Base-by-base conservation (phyloP, 64 coral and sea anemone species). In the Montipora efflorescens region DNA sequence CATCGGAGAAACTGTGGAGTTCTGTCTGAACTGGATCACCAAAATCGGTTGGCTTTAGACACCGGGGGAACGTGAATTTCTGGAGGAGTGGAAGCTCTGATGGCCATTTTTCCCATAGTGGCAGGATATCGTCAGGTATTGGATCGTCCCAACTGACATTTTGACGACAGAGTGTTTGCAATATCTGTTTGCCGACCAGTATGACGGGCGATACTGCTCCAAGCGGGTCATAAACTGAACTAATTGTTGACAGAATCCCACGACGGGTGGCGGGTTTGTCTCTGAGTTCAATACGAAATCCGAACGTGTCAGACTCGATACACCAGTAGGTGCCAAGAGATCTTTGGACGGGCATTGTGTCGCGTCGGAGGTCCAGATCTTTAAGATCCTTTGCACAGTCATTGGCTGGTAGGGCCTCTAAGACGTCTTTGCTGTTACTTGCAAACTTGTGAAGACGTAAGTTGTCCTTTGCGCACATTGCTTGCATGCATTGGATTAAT, bases 281-380 rank as follows among this genome's bases (percentile, higher is more conserved):
- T 75, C 53, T 92, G 5, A 83, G 68, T 20, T 92, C 79, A 43
- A 92, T 92, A 1, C 80, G 53, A 15, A 92, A 92, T 47, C 90
- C 90, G 20, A 92, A 66, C 21, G 80, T 92, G 47, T 92, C 80
- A 0, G 90, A 92, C 52, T 92, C 90, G 15, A 85, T 92, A 68
- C 90, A 92, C 90, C 79, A 84, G 67, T 84, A 92, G 16, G 90
- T 92, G 45, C 90, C 90, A 55, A 92, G 90, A 7, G 90, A 92
- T 19, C 80, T 84, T 82, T 84, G 90, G 6, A 92, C 78, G 1
- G 80, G 80, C 23, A 84, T 46, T 23, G 23, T 77, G 80, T 92
- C 80, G 28, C 73, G 43, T 18, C 72, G 25, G 18, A 92, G 90
- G 47, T 92, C 90, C 44, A 84, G 46, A 59, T 92, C 68, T 23